phyloP scores from a whole-genome alignment of 2,113 vertebrate species.

The crab-eating macaque (Macaca fascicularis) region DNA sequence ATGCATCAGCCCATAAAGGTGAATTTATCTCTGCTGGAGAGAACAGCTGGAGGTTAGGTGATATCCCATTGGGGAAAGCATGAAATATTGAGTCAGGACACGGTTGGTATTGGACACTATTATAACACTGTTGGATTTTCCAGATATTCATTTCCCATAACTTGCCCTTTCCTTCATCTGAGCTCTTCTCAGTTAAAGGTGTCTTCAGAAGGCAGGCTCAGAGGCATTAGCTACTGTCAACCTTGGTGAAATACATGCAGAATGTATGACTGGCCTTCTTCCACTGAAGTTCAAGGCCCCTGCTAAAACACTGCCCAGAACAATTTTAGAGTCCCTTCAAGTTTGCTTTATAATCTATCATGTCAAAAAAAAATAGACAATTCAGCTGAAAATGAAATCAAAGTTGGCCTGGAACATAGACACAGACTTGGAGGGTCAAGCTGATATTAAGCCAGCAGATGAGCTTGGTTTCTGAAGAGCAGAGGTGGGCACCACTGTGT shows the following conservation, averaged over 20 bases:
- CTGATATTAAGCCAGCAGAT: constrained; percentile 46
- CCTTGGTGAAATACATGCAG: constrained; percentile 73
- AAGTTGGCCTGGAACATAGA: constrained; percentile 58
- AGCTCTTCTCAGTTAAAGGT: constrained; percentile 58
- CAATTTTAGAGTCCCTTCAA: constrained; percentile 77
- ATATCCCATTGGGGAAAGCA: constrained; percentile 76
- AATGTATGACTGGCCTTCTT: constrained; percentile 76
- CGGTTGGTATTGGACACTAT: constrained; percentile 78
- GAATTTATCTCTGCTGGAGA: constrained; percentile 46
- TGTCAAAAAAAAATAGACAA: constrained; percentile 63
- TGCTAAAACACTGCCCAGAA: constrained; percentile 81
- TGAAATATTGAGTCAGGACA: constrained; percentile 80
- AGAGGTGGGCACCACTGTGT: not conserved
- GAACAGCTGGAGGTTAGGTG: constrained; percentile 75
- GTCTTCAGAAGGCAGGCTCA: constrained; percentile 77
- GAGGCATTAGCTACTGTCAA: constrained; percentile 71
- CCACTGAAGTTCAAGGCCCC: constrained; percentile 71
- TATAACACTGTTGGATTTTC: constrained; percentile 80
- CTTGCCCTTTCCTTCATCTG: constrained; percentile 49
- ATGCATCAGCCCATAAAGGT: constrained; percentile 69
- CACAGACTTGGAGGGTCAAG: constrained; percentile 44
- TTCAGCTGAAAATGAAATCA: constrained; percentile 70
- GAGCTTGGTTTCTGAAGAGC: constrained; percentile 6
- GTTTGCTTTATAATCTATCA: constrained; percentile 71
- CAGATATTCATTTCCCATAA: constrained; percentile 72